These are phyloP conservation scores for Leptinotarsa texana DNA, from an alignment of 1,140 invertebrate species.

Conservation along the genomic window DNA sequence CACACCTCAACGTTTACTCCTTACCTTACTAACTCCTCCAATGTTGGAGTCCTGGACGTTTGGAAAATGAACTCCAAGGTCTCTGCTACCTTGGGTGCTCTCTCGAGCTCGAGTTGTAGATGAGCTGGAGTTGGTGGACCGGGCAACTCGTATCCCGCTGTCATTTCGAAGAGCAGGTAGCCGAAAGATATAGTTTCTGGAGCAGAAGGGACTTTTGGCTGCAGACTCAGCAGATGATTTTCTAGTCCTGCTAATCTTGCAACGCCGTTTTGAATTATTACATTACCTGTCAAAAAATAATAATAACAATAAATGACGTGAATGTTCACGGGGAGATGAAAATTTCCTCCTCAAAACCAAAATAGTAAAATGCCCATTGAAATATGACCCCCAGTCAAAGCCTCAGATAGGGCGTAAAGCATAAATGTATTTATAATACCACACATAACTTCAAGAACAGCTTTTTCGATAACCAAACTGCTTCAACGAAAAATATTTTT, in stretches of 20 bases:
- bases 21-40: constrained; percentile 73
- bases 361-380: too few relatives aligned
- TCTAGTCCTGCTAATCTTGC: constrained; percentile 80
- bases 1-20: too few relatives aligned
- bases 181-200: constrained; percentile 75
- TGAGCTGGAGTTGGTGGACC: constrained; percentile 72
- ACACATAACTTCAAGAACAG: too few relatives aligned
- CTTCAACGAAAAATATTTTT: too few relatives aligned
- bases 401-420: too few relatives aligned
- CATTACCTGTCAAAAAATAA: constrained; percentile 60
- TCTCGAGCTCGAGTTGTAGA: constrained; percentile 70
- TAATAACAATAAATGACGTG: background rate
- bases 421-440: too few relatives aligned
- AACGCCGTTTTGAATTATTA: constrained; percentile 88
- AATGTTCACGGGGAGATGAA: background rate
- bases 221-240: constrained; percentile 80
- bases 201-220: constrained; percentile 68
- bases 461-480: too few relatives aligned
- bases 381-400: too few relatives aligned
- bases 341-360: too few relatives aligned
- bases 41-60: constrained; percentile 64
- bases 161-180: constrained; percentile 89
- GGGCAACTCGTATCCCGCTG: constrained; percentile 78
- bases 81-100: constrained; percentile 78
- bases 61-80: constrained; percentile 83